A percentile compares a stretch with the other conserved stretches of the same genome.
These are phyloP conservation scores for Tetragonula carbonaria DNA, from an alignment of 2,888 invertebrate genomes.

Conservation along the genomic window DNA sequence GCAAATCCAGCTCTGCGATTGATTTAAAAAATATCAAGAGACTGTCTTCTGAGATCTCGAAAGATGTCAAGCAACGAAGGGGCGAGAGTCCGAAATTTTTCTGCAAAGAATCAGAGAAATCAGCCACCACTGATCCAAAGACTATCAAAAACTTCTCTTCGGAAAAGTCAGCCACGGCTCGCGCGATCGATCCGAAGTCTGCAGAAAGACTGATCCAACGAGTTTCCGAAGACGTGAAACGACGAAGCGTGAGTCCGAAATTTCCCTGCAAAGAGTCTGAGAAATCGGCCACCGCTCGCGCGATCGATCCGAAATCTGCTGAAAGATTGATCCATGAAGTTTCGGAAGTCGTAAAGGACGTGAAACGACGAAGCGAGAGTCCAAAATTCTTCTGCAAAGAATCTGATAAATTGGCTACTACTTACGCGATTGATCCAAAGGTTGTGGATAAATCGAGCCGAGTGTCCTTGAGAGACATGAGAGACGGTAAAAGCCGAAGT, in stretches of 20 bases:
- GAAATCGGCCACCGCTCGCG: neutral
- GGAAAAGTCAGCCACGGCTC: too few relatives aligned
- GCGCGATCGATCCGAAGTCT: too few relatives aligned
- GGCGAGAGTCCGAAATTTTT: constrained; percentile 7
- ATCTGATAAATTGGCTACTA: constrained; percentile 13
- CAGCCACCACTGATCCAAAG: neutral
- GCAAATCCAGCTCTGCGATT: neutral
- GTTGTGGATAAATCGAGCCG: neutral
- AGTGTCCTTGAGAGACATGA: neutral
- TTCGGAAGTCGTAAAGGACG: neutral
- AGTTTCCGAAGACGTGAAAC: neutral
- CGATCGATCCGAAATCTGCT: neutral
- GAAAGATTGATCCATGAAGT: neutral
- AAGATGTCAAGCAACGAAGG: neutral
- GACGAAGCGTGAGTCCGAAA: neutral
- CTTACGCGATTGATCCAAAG: constrained; percentile 8
- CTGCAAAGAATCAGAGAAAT: constrained; percentile 11
- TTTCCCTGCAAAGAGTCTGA: constrained; percentile 20
- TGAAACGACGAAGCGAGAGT: neutral
- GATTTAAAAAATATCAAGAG: neutral
- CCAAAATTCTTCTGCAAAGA: constrained; percentile 23
- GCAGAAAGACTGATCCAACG: too few relatives aligned
- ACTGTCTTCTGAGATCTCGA: neutral
- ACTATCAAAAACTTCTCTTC: neutral
- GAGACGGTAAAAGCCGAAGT: neutral